A percentile compares a stretch with the other conserved stretches of the same genome.
Evolutionary conservation across 2,797 vertebrate species (phyloP).

Genomic region (Heteromormyrus szaboi): DNA sequence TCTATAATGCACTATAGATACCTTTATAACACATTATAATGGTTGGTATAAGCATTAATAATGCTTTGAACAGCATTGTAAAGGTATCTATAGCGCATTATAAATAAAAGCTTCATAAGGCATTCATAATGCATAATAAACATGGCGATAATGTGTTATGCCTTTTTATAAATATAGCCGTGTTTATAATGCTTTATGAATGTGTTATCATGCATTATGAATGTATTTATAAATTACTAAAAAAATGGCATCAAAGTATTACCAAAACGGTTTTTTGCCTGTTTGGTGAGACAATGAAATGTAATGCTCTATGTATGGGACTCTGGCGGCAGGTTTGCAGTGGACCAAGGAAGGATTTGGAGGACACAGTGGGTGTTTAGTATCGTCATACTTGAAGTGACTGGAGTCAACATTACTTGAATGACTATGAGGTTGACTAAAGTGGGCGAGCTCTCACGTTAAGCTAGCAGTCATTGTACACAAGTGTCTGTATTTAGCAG

Average conservation of each 20-base stretch:
- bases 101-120: neutral
- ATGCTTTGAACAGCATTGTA: neutral
- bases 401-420: conserved; percentile 96
- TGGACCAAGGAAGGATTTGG: conserved; percentile 57
- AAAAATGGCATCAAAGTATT: neutral
- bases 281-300: conserved; percentile 58
- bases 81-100: neutral
- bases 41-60: neutral
- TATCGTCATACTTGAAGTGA: conserved; percentile 97
- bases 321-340: conserved; percentile 69
- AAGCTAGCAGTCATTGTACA: conserved; percentile 79
- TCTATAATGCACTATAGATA: neutral
- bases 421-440: conserved; percentile 83
- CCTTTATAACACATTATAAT: neutral
- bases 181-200: neutral
- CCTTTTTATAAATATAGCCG: neutral
- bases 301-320: conserved; percentile 69
- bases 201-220: neutral
- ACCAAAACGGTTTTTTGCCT: neutral
- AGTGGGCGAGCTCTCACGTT: conserved; percentile 66
- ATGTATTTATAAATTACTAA: neutral
- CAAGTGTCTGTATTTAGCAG: conserved; percentile 69
- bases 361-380: conserved; percentile 78
- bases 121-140: neutral
- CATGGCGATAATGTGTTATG: neutral